Evolutionary conservation across 2,888 invertebrate genomes (phyloP).

Genomic region (Drosophila mulleri): DNA sequence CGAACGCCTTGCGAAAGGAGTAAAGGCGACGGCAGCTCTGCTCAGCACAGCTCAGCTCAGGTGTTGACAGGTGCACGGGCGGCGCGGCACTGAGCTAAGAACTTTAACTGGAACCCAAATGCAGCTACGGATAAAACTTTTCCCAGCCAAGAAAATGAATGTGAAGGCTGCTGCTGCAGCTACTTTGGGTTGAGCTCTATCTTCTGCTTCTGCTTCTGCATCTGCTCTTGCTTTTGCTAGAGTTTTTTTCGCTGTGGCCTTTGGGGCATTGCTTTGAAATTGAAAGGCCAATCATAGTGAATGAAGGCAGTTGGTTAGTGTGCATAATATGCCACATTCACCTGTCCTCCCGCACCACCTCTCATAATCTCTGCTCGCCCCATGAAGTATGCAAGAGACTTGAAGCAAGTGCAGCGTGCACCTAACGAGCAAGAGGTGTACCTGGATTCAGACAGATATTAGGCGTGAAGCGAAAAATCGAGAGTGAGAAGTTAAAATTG

Average conservation of each 20-base stretch:
- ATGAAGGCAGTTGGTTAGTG: slow-evolving; percentile 57
- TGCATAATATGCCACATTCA: slow-evolving; percentile 38
- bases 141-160: background rate
- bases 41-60: slow-evolving; percentile 38
- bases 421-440: background rate
- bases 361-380: slow-evolving; percentile 8
- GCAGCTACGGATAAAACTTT: slow-evolving; percentile 23
- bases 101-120: slow-evolving; percentile 6
- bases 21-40: slow-evolving; percentile 7
- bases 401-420: slow-evolving; percentile 1
- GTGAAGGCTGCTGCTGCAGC: slow-evolving; percentile 7
- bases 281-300: slow-evolving; percentile 60
- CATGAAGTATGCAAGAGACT: slow-evolving; percentile 17
- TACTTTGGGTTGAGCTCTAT: background rate
- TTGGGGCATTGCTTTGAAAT: slow-evolving; percentile 52
- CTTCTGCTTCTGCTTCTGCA: background rate
- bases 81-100: slow-evolving; percentile 44
- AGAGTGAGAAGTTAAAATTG: background rate
- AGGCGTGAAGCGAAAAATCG: too few relatives aligned
- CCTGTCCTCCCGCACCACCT: background rate
- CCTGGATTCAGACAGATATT: background rate
- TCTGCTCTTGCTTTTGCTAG: background rate
- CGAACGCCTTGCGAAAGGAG: slow-evolving; percentile 42
- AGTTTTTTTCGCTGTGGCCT: slow-evolving; percentile 20
- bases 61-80: slow-evolving; percentile 66